Base-by-base conservation (phyloP, 2,797 vertebrate species). In the Rhynchonycteris naso region DNA sequence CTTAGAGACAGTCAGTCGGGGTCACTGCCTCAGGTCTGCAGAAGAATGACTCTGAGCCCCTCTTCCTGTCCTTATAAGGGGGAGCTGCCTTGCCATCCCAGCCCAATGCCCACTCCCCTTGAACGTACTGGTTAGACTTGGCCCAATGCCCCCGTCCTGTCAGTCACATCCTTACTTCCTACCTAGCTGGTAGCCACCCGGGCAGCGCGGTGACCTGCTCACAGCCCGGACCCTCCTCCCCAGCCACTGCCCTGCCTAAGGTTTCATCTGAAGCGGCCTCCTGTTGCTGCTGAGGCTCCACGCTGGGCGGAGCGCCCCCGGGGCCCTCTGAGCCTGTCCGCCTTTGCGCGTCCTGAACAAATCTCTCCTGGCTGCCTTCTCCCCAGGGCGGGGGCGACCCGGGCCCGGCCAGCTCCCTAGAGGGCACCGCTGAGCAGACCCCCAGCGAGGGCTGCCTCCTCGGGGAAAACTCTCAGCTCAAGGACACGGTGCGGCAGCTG, bases 381-480 rank as follows among this genome's bases (percentile, higher is more conserved):
- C 83, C 93, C 86, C 97, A 99, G 98, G 98, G 97, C 75, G 92
- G 71, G 93, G 99, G 98, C 95, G 98, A 99, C 97, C 98, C 98
- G 91, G 99, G 98, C 97, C 98, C 98, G 97, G 97, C 99, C 78
- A 98, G 98, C 97, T 98, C 99, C 92, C 98, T 99, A 92, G 98
- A 98, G 6, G 97, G 98, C 54, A 98, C 99, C 93, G 97, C 99
- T 81, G 98, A 99, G 78, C 98, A 98, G 98, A 98, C 98, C 87
- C 98, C 98, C 92, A 98, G 97, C 78, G 98, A 99, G 92, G 98
- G 98, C 63, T 95, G 98, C 65, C 97, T 98, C 88, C 98, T 99
- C 75, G 98, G 98, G 97, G 98, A 99, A 96, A 99, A 99, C 71
- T 89, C 98, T 1, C 94, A 98, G 63, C 98, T 99, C 86, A 98